Base-by-base conservation (phyloP, 2,113 vertebrate genomes). In the Podarcis cretensis region DNA sequence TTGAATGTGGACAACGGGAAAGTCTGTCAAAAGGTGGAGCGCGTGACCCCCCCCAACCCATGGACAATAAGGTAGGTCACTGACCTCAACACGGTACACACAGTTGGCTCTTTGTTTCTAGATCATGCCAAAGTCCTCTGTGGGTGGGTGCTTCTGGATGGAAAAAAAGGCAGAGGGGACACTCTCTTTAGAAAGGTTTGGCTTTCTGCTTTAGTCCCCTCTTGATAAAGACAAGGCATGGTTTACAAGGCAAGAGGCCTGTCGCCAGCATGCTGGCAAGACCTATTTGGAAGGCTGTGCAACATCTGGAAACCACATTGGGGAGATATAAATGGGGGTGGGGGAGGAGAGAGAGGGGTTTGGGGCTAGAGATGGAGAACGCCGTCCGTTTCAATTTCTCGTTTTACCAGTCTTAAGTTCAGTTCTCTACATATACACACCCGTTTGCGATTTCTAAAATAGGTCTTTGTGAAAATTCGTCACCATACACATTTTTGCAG, bases 11-110 rank as follows among this genome's bases (percentile, higher is more conserved):
- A 77, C n/a, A 8, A 77, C 81, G 76, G 81, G 87, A 83, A 77
- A 83, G 73, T 88, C 87, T 88, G 87, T 88, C 81, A 37, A 78
- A 78, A 83, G 87, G 87, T 73, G 87, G 87, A 76, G 81, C n/a
- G n/a, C 5, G 63, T 43, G 81, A 88, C 87, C 87, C 8, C 20
- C 20, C 23, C 81, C 57, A 59, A 63, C 87, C 81, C 73, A 32
- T 1, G 7, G 81, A 88, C 87, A 88, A 88, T 83, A 35, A 23
- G n/a, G 59, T 54, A 74, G 87, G 81, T 88, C 87, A 83, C 59
- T 48, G 81, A 83, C 81, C 87, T 59, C 71, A 83, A 76, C 27
- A 48, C 2, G 40, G 85, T 48, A 79, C 8, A 79, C 75, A 79
- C 37, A 78, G 74, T 86, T 86, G 87, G 73, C 37, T 68, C 73